Conservation (phyloP, 2,797 vertebrate genomes). For the Sarcoramphus papa region DNA sequence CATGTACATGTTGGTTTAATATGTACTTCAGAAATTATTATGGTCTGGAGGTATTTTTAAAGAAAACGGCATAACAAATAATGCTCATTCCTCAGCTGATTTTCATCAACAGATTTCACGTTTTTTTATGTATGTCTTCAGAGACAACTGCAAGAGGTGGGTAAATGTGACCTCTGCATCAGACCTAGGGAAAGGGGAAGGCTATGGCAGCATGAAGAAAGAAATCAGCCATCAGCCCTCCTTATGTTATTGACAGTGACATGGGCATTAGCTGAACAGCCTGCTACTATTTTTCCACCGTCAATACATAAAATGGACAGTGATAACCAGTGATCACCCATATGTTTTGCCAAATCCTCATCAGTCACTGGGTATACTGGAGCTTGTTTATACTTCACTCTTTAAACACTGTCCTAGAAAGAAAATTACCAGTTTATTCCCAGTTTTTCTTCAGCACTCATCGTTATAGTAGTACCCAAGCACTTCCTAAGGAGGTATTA, state of each 20-base stretch:
- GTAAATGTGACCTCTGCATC: background rate
- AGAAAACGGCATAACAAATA: background rate
- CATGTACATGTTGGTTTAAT: constrained; percentile 42
- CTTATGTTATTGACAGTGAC: background rate
- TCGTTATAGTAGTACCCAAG: background rate
- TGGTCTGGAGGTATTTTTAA: background rate
- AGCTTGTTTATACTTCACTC: background rate
- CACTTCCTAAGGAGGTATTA: background rate
- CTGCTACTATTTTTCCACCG: background rate
- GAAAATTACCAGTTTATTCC: background rate
- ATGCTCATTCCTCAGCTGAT: background rate
- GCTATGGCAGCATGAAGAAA: background rate
- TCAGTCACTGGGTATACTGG: background rate
- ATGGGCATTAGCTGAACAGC: background rate
- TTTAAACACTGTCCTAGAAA: background rate
- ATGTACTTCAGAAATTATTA: constrained; percentile 13
- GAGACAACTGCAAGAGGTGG: background rate
- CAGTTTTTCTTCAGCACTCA: background rate
- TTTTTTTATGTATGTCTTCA: background rate
- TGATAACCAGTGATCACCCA: background rate
- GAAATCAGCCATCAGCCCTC: background rate
- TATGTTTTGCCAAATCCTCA: background rate
- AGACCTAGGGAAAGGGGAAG: background rate
- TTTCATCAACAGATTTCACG: background rate
- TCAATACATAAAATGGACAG: background rate